phyloP scores from a whole-genome alignment of 2,888 invertebrate species.

The Thecophora atra region DNA sequence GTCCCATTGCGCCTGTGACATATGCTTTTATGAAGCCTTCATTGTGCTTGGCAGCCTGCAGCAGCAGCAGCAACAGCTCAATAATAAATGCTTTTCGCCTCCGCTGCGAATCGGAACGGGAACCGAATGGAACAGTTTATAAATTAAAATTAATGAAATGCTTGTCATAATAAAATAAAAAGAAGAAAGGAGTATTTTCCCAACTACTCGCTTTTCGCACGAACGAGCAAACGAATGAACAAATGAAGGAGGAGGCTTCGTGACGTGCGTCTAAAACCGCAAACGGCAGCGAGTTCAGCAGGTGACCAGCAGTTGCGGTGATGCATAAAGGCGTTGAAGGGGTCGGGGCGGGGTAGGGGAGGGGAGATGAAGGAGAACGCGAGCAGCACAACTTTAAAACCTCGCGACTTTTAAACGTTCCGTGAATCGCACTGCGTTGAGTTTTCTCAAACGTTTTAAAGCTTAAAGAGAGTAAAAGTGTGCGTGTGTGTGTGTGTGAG shows the following conservation, averaged over 20 bases:
- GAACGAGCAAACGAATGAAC: not conserved
- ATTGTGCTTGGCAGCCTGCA: not conserved
- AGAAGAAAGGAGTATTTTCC: too few species aligned
- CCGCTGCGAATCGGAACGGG: not conserved
- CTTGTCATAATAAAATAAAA: not conserved
- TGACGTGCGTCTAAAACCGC: slow-evolving; percentile 6
- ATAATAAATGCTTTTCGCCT: not conserved
- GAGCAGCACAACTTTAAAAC: too few species aligned
- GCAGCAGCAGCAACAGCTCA: not conserved
- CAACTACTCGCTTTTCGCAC: not conserved
- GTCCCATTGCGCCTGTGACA: slow-evolving; percentile 8
- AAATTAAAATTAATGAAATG: slow-evolving; percentile 5
- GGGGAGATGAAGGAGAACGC: not conserved
- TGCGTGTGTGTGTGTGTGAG: not conserved
- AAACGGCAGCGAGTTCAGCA: slow-evolving; percentile 7
- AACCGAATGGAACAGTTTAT: slow-evolving; percentile 1
- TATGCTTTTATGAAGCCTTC: not conserved
- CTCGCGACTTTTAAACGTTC: too few species aligned
- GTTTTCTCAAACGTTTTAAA: too few species aligned
- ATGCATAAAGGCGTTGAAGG: not conserved
- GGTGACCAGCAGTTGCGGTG: too few species aligned
- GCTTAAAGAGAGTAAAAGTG: not conserved
- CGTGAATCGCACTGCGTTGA: too few species aligned
- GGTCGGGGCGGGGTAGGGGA: not conserved
- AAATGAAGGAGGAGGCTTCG: not conserved